phyloP scores from a whole-genome alignment of 2,797 vertebrate genomes.

The Gymnoscopelus microlampas region DNA sequence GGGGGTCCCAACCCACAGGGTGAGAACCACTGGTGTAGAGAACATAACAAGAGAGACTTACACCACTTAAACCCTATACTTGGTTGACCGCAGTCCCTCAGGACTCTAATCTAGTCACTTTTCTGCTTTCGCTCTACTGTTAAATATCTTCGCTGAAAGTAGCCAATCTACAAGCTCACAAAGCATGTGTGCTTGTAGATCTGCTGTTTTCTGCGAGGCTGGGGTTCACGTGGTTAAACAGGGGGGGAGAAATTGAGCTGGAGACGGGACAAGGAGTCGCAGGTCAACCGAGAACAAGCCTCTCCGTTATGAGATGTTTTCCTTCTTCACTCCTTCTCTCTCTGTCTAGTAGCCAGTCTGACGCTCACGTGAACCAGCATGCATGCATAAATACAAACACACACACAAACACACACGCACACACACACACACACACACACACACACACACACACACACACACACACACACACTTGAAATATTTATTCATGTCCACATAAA shows the following conservation, averaged over 20 bases:
- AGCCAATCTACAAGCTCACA: too few relatives aligned
- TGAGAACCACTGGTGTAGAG: too few relatives aligned
- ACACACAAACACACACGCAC: neutral
- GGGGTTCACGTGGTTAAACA: constrained; percentile 2
- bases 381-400: neutral
- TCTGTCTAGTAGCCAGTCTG: neutral
- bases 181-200: too few relatives aligned
- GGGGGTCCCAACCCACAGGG: too few relatives aligned
- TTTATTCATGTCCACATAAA: too few relatives aligned
- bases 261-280: neutral
- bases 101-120: too few relatives aligned
- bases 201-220: too few relatives aligned
- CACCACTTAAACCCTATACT: too few relatives aligned
- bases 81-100: too few relatives aligned
- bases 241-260: constrained; percentile 25
- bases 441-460: neutral
- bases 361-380: neutral
- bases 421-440: neutral
- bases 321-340: neutral
- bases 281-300: neutral
- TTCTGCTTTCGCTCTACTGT: too few relatives aligned
- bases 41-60: too few relatives aligned
- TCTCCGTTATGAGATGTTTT: neutral
- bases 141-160: too few relatives aligned
- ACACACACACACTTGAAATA: neutral